Percentiles rank a stretch among this genome's conserved stretches.
Conservation (phyloP, 2,888 invertebrate species). For the Scelioninae gen. 2 region DNA sequence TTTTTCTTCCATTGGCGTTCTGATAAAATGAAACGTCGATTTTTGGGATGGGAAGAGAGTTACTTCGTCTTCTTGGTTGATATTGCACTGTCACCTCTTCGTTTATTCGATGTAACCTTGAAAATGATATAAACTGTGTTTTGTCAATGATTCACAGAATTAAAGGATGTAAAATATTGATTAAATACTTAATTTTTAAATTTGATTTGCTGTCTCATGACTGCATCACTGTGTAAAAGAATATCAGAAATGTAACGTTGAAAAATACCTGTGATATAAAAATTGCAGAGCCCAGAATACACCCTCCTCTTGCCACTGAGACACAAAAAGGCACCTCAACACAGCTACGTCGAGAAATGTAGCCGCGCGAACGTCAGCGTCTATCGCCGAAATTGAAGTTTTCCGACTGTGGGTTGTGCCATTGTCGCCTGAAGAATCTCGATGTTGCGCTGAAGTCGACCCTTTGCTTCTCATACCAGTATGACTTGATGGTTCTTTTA, state of each 20-base stretch:
- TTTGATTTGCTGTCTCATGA: no score
- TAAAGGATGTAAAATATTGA: no score
- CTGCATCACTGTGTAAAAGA: no score
- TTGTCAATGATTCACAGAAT: no score
- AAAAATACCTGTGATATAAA: slow-evolving; percentile 90
- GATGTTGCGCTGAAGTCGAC: slow-evolving; percentile 37
- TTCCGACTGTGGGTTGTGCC: slow-evolving; percentile 59
- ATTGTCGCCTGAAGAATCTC: slow-evolving; percentile 55
- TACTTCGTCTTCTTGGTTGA: slow-evolving; percentile 90
- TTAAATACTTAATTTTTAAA: no score
- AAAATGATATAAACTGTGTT: no score
- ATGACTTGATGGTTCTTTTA: slow-evolving; percentile 32
- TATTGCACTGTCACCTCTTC: slow-evolving; percentile 88
- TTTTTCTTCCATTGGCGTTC: slow-evolving; percentile 83
- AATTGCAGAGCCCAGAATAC: slow-evolving; percentile 97
- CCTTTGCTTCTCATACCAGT: slow-evolving; percentile 26
- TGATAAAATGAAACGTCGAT: slow-evolving; percentile 92
- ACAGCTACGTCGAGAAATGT: slow-evolving; percentile 98
- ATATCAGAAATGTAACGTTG: no score
- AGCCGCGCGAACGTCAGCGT: slow-evolving; percentile 85
- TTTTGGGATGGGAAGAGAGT: slow-evolving; percentile 94
- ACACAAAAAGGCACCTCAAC: slow-evolving; percentile 93
- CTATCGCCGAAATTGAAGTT: slow-evolving; percentile 64
- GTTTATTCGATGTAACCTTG: slow-evolving; percentile 89
- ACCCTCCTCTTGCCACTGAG: slow-evolving; percentile 99